phyloP scores from a whole-genome alignment of 2,888 invertebrate species.

The Pandemis heparana region DNA sequence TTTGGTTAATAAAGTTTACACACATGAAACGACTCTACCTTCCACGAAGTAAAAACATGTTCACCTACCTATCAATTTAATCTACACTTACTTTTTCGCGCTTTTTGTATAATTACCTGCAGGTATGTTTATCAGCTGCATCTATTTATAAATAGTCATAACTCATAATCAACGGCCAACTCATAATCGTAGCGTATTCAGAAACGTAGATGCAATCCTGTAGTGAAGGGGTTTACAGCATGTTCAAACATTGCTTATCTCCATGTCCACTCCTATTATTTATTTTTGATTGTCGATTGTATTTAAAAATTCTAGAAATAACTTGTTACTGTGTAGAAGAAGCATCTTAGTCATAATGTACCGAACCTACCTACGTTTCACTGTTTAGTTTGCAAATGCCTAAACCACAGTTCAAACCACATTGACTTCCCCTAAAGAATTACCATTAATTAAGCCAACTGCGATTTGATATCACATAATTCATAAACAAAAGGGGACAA shows the following conservation, averaged over 20 bases:
- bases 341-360: too few relatives aligned
- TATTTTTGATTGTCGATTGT: background rate
- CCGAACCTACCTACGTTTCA: too few relatives aligned
- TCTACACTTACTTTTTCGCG: too few relatives aligned
- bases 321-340: too few relatives aligned
- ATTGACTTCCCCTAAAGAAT: conserved; percentile 5
- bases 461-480: conserved; percentile 36
- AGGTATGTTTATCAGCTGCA: too few relatives aligned
- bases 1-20: too few relatives aligned
- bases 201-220: background rate
- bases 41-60: too few relatives aligned
- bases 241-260: background rate
- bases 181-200: background rate
- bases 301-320: background rate
- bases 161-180: too few relatives aligned
- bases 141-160: too few relatives aligned
- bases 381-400: background rate
- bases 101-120: too few relatives aligned
- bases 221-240: background rate
- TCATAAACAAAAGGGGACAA: conserved; percentile 48
- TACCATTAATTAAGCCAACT: conserved; percentile 33
- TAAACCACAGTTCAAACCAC: background rate
- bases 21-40: too few relatives aligned
- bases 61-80: too few relatives aligned
- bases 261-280: background rate